Percentiles rank a stretch among this genome's conserved stretches.
Evolutionary conservation across 1,140 invertebrate species (phyloP).

Genomic region (Leguminivora glycinivorella): DNA sequence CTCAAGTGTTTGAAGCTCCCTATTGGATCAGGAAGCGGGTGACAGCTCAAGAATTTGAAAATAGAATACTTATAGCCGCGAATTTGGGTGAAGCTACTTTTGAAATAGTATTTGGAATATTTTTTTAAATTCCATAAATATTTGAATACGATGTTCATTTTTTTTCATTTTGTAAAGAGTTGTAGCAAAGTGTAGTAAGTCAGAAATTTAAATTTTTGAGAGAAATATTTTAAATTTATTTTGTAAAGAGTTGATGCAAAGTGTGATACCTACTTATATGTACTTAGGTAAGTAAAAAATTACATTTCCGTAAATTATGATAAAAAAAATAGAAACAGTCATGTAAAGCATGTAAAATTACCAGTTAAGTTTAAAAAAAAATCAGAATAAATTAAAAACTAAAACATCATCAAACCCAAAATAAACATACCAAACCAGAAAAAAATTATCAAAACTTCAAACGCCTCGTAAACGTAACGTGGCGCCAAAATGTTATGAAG

Average conservation of each 20-base stretch:
- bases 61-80: conserved; percentile 20
- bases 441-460: conserved; percentile 23
- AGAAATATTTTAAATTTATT: neutral
- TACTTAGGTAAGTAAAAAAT: too few relatives aligned
- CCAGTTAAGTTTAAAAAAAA: neutral
- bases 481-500: conserved; percentile 40
- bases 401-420: neutral
- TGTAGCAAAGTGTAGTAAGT: neutral
- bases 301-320: too few relatives aligned
- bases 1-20: conserved; percentile 11
- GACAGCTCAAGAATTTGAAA: conserved; percentile 28
- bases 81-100: conserved; percentile 27
- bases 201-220: neutral
- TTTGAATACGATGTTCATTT: neutral
- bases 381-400: neutral
- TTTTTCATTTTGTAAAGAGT: neutral
- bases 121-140: neutral
- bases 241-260: too few relatives aligned
- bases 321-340: neutral
- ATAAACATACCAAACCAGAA: conserved; percentile 12
- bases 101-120: neutral
- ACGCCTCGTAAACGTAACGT: conserved; percentile 33
- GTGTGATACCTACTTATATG: too few relatives aligned
- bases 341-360: neutral
- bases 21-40: conserved; percentile 26